Base-by-base conservation (phyloP, 2,797 vertebrate genomes). In the Rhynchonycteris naso region DNA sequence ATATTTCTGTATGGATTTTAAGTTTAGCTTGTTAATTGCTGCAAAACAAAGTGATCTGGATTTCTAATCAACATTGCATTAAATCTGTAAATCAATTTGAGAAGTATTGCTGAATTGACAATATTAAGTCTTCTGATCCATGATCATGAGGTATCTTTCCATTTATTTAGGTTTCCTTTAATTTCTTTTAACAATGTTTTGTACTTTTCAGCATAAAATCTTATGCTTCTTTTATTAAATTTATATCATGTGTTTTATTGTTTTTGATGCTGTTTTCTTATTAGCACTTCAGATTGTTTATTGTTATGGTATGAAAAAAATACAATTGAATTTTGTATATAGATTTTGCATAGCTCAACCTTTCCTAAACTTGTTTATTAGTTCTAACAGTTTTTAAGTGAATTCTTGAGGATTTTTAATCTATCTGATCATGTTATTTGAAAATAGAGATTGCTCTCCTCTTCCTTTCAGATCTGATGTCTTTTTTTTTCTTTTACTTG, bases 301-400 rank as follows among this genome's bases (percentile, higher is more conserved):
- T 74, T 85, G n/a, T 26, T 71, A 16, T 13, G 50, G 5, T 79
- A 26, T 69, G 33, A 43, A 81, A 80, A 43, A 81, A 80, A 75
- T 86, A 82, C 59, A 84, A 26, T 85, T 84, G 54, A 56, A 38
- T 83, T 93, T 93, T 88, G 30, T 88, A 38, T 84, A 68, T 59
- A 33, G 22, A 56, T 15, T 24, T 75, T 38, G 65, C 61, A 28
- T 68, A 28, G 11, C 66, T 84, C 43, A 66, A 71, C 33, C 19
- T 90, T 63, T 68, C 43, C 47, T 30, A 50, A 87, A 65, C 16
- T 82, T 86, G 28, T 66, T 90, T 78, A 82, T 87, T 76, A 59
- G 47, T 65, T 90, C 56, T 43, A 81, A 50, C 33, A 76, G 33
- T 26, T 86, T 91, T 81, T 56, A 43, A 43, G 14, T 72, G 19